Base-by-base conservation (phyloP, 2,113 vertebrate species). In the Oreotragus oreotragus region DNA sequence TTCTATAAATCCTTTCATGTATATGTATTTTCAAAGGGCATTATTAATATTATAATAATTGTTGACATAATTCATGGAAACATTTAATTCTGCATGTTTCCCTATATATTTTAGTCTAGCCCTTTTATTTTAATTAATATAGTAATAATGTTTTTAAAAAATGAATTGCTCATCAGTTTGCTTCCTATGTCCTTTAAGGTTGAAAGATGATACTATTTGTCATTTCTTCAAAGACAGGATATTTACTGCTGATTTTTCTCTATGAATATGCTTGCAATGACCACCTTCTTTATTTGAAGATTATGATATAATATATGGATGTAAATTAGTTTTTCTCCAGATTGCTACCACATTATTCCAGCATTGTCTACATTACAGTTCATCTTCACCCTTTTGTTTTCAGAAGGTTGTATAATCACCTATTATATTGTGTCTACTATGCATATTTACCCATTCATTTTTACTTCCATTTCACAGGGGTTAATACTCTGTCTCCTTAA, bases 391-490 rank as follows among this genome's bases (percentile, higher is more conserved):
- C 2, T 7, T 49, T 49, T 5, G 15, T 36, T 43, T 60, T 12
- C 47, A 49, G 25, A 55, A n/a, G 94, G 2, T 2, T 10, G 8
- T 16, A 2, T 30, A 13, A 45, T 28, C 30, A 15, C 21, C 8
- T 3, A 2, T 9, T 25, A 17, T 1, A 1, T 51, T 28, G 53
- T 33, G 25, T 47, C 39, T 21, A 0, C 9, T 33, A 1, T 10
- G 27, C 0, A 0, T 33, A 2, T 15, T 14, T 21, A 8, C 1
- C 3, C 13, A 1, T 2, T 27, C 45, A 7, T 90, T 43, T 88
- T 81, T 4, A n/a, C 55, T 73, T 80, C 30, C 13, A 27, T 27
- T 84, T 93, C 73, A 53, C 13, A 36, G 12, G 36, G 77, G n/a
- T n/a, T 47, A 45, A 51, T 51, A 39, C 43, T 88, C 10, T 51